Evolutionary conservation across 2,888 invertebrate genomes (phyloP).

Genomic region (Rhogogaster chlorosoma): DNA sequence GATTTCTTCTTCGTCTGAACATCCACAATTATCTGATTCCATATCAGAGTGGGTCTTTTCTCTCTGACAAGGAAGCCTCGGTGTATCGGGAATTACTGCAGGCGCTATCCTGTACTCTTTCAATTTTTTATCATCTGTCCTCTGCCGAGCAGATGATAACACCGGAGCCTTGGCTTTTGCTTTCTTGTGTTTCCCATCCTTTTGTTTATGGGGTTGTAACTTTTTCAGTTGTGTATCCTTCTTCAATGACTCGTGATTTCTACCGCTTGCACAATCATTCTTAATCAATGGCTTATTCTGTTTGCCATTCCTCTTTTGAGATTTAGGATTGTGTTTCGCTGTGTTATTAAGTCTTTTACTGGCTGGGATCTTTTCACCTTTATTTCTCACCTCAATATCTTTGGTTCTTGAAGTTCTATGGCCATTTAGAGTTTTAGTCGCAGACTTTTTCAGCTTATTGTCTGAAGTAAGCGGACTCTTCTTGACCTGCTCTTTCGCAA

Average conservation of each 20-base stretch:
- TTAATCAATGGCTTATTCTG: slow-evolving; percentile 2
- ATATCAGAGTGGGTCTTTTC: slow-evolving; percentile 9
- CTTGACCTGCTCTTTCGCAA: slow-evolving; percentile 45
- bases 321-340: not conserved
- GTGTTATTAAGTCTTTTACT: not conserved
- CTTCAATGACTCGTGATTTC: not conserved
- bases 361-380: not conserved
- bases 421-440: slow-evolving; percentile 9
- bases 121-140: slow-evolving; percentile 63
- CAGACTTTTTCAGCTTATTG: not conserved
- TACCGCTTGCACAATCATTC: not conserved
- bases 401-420: slow-evolving; percentile 55
- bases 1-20: slow-evolving; percentile 34
- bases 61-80: slow-evolving; percentile 51
- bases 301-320: not conserved
- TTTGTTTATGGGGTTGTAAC: not conserved
- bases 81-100: slow-evolving; percentile 56
- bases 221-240: slow-evolving; percentile 2
- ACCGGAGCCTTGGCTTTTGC: slow-evolving; percentile 18
- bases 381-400: slow-evolving; percentile 39
- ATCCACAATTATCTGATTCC: slow-evolving; percentile 22
- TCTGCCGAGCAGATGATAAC: slow-evolving; percentile 56
- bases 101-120: slow-evolving; percentile 69
- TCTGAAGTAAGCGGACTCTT: not conserved
- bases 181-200: slow-evolving; percentile 2